A percentile compares a stretch with the other conserved stretches of the same genome.
Conservation (phyloP, 2,888 invertebrate genomes). For the Pemphredon lugubris region DNA sequence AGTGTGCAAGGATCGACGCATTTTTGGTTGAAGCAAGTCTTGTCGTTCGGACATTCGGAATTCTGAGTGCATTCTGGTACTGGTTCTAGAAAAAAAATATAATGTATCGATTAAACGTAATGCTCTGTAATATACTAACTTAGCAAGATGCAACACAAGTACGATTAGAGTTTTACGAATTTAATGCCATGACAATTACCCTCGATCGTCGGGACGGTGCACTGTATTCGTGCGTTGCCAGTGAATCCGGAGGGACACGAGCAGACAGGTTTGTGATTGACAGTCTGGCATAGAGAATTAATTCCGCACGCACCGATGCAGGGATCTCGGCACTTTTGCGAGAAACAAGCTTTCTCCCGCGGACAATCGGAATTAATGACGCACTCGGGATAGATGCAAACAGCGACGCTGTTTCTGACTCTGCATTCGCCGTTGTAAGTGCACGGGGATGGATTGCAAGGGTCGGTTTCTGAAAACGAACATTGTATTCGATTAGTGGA, state of each 20-base stretch:
- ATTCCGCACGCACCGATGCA: constrained; percentile 91
- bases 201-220: constrained; percentile 81
- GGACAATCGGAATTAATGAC: constrained; percentile 94
- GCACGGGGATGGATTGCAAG: constrained; percentile 93
- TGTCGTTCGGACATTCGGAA: constrained; percentile 90
- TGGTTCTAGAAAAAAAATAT: constrained; percentile 80
- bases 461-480: constrained; percentile 82
- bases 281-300: constrained; percentile 89
- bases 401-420: constrained; percentile 86
- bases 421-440: constrained; percentile 91
- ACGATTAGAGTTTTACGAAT: neutral
- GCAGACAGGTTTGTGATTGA: constrained; percentile 92
- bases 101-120: neutral
- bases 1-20: constrained; percentile 90
- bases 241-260: constrained; percentile 90
- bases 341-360: constrained; percentile 90
- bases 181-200: constrained; percentile 31
- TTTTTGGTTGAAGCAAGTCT: constrained; percentile 89
- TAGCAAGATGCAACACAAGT: too few relatives aligned
- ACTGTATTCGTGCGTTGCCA: constrained; percentile 90
- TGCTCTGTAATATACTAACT: neutral
- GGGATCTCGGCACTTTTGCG: constrained; percentile 92
- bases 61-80: constrained; percentile 88
- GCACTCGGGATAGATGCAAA: constrained; percentile 93
- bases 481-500: neutral